phyloP scores from a whole-genome alignment of 2,888 invertebrate species.

The Gymnocheta viridis region DNA sequence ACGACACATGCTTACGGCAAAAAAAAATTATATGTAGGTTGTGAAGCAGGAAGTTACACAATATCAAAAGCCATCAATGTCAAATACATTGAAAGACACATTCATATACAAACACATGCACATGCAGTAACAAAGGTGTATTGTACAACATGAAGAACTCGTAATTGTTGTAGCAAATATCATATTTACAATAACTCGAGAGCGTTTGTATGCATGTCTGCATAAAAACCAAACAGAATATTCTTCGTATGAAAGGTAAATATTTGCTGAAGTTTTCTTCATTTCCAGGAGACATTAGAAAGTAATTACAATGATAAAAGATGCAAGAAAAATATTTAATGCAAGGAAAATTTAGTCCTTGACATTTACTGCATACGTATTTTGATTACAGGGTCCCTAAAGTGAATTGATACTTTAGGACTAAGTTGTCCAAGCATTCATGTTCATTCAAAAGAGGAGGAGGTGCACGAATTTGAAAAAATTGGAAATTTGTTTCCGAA shows the following conservation, averaged over 20 bases:
- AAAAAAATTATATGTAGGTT: slow-evolving; percentile 3
- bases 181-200: neutral
- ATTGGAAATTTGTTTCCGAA: too few relatives aligned
- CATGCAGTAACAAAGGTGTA: neutral
- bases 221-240: neutral
- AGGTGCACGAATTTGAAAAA: too few relatives aligned
- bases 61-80: slow-evolving; percentile 72
- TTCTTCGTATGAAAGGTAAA: neutral
- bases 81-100: slow-evolving; percentile 39
- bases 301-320: too few relatives aligned
- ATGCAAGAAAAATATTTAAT: too few relatives aligned
- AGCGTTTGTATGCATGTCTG: neutral
- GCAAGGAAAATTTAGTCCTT: too few relatives aligned
- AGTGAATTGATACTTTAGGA: too few relatives aligned
- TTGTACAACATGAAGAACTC: neutral
- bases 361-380: too few relatives aligned
- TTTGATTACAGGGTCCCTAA: too few relatives aligned
- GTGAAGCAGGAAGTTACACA: slow-evolving; percentile 62
- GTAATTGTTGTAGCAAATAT: slow-evolving; percentile 38
- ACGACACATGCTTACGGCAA: slow-evolving; percentile 35
- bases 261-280: neutral
- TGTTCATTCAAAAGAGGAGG: too few relatives aligned
- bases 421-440: too few relatives aligned
- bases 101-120: neutral
- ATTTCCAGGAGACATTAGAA: too few relatives aligned